Evolutionary conservation across 1,140 invertebrate genomes (phyloP), one percentile per base, ranked within the genome.

Genomic region (Polyergus mexicanus): DNA sequence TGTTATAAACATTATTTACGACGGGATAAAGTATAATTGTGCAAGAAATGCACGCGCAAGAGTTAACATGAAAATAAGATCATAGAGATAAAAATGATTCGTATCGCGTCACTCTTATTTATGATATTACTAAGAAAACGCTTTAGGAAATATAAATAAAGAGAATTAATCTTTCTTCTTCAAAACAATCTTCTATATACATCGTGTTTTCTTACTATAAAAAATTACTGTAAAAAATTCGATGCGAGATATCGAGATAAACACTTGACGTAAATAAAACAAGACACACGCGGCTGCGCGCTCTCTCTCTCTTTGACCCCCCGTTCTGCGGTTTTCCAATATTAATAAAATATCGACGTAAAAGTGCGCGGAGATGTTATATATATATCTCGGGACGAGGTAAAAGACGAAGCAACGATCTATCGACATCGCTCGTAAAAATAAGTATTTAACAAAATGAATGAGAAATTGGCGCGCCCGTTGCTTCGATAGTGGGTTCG

Each of bases 391-490:
- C 8, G 16, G 56, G 56, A 41, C 10, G 8, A 44, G 25, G 3
- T 47, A 4, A 4, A 16, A 16, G 44, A 7, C 11, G 16, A 32
- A 13, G 2, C 72, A 76, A 65, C 60, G 22, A 51, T 76, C 38
- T 76, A 65, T 77, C 32, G 44, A 32, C 32, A 41, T 38, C 16
- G 47, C 38, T 62, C 25, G 38, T 65, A 32, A 65, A 77, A 77
- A 63, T 44, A 51, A 75, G 13, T 41, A 3, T 76, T 63, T 25
- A 54, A 47, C 28, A 38, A 84, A 25, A 5, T 41, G 32, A 80
- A 63, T 80, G 84, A 84, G 86, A 91, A 89, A 89, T 89, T 90
- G 87, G 71, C 87, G 87, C 85, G 85, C 44, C 35, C 38, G 8
- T 25, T 16, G 74, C 47, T 25, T 13, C 71, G 65, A 56, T 5